phyloP scores from a whole-genome alignment of 2,888 invertebrate genomes.

The Pseudeuparius sepicola region DNA sequence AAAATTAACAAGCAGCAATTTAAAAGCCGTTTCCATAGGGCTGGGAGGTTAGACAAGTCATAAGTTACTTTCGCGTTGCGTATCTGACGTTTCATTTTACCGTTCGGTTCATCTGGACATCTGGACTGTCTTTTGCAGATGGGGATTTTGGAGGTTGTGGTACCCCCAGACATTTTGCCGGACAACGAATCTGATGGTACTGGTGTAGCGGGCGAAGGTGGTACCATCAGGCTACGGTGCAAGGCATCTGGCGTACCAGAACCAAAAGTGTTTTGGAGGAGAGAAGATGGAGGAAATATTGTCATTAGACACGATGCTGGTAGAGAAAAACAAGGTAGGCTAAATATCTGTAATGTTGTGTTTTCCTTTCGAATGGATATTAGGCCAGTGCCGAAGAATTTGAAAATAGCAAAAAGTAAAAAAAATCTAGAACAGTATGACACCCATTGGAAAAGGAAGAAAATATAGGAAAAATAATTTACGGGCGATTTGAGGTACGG shows the following conservation, averaged over 20 bases:
- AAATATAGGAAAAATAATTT: no score
- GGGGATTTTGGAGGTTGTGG: conserved; percentile 77
- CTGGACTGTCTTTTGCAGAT: conserved; percentile 64
- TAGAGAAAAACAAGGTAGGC: conserved; percentile 61
- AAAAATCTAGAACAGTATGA: no score
- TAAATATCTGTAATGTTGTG: conserved; percentile 5
- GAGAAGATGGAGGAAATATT: conserved; percentile 69
- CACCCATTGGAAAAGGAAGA: no score
- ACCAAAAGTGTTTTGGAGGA: conserved; percentile 69
- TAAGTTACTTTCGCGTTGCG: no score
- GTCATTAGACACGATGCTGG: conserved; percentile 63
- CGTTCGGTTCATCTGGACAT: no score
- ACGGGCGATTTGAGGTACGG: no score
- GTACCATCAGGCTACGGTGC: conserved; percentile 65
- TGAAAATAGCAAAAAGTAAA: no score
- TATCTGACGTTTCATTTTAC: no score
- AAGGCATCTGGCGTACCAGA: conserved; percentile 73
- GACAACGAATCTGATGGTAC: conserved; percentile 61
- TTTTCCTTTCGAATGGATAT: conserved; percentile 5
- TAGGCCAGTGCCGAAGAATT: conserved; percentile 15
- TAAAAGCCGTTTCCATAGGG: no score
- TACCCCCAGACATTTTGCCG: conserved; percentile 79
- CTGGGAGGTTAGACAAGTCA: no score
- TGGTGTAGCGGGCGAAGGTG: conserved; percentile 70
- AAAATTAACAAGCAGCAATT: no score